A percentile compares a stretch with the other conserved stretches of the same genome.
phyloP scores from a whole-genome alignment of 2,888 invertebrate species.

The Patella depressa region DNA sequence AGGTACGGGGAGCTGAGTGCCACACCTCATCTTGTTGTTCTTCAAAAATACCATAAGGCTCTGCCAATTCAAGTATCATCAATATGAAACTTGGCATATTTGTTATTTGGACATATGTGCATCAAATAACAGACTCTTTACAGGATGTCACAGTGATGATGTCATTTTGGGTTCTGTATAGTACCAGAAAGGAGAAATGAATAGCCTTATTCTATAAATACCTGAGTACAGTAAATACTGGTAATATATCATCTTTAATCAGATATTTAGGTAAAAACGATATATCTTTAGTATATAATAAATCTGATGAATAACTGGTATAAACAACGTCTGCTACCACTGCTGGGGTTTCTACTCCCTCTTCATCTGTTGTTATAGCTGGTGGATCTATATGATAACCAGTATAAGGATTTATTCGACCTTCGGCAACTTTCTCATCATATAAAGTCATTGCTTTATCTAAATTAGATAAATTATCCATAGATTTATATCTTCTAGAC shows the following conservation, averaged over 20 bases:
- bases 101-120: too few species aligned
- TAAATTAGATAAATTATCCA: slow-evolving; percentile 51
- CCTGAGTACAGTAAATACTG: slow-evolving; percentile 43
- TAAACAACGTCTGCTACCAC: background rate
- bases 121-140: too few species aligned
- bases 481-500: slow-evolving; percentile 45
- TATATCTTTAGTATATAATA: background rate
- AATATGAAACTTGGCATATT: too few species aligned
- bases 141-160: too few species aligned
- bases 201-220: slow-evolving; percentile 12
- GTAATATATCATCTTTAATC: slow-evolving; percentile 41
- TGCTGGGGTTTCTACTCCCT: slow-evolving; percentile 9
- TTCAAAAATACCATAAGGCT: too few species aligned
- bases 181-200: too few species aligned
- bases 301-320: background rate
- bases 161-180: too few species aligned
- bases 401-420: slow-evolving; percentile 43
- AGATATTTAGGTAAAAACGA: slow-evolving; percentile 18
- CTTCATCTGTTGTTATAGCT: slow-evolving; percentile 12
- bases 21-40: too few species aligned
- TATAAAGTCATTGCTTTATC: slow-evolving; percentile 37
- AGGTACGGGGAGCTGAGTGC: too few species aligned
- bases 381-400: background rate
- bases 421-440: slow-evolving; percentile 41
- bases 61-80: too few species aligned